These are phyloP conservation scores for Trematomus bernacchii DNA, from an alignment of 2,797 vertebrate genomes.

Conservation along the genomic window DNA sequence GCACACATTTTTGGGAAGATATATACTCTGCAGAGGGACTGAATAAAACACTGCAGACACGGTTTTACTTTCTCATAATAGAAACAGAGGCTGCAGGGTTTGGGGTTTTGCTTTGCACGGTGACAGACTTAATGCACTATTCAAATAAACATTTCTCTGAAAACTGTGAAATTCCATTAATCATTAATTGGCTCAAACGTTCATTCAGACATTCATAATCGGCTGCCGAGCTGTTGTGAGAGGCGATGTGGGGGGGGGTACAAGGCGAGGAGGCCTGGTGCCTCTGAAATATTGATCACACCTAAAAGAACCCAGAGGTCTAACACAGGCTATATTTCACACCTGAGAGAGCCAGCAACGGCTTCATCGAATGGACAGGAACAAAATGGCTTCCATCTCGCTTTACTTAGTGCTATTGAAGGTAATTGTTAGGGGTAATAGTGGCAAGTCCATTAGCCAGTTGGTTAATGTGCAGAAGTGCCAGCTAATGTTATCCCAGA, in stretches of 20 bases:
- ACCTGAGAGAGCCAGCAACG: conserved; percentile 71
- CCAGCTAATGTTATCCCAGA: conserved; percentile 59
- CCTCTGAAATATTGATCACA: conserved; percentile 80
- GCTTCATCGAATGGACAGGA: conserved; percentile 69
- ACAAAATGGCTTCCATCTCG: conserved; percentile 77
- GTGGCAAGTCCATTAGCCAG: conserved; percentile 72
- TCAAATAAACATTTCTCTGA: conserved; percentile 69
- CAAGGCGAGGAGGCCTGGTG: conserved; percentile 43
- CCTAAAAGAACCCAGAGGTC: conserved; percentile 78
- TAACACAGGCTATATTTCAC: conserved; percentile 71
- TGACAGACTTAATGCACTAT: conserved; percentile 63
- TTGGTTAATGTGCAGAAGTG: conserved; percentile 72
- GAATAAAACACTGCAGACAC: conserved; percentile 50
- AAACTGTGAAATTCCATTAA: conserved; percentile 72
- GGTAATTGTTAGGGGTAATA: conserved; percentile 66
- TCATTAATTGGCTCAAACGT: conserved; percentile 69
- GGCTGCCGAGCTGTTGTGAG: conserved; percentile 62
- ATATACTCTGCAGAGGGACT: conserved; percentile 14
- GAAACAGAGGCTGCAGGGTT: conserved; percentile 11
- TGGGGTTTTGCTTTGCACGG: background rate
- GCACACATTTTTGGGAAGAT: conserved; percentile 24
- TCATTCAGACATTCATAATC: conserved; percentile 77
- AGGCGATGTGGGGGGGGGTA: conserved; percentile 55
- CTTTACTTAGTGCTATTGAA: conserved; percentile 56
- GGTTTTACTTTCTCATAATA: conserved; percentile 46